Percentiles rank a stretch among this genome's conserved stretches.
Conservation (phyloP, 1,140 invertebrate species). For the Ladona fulva region DNA sequence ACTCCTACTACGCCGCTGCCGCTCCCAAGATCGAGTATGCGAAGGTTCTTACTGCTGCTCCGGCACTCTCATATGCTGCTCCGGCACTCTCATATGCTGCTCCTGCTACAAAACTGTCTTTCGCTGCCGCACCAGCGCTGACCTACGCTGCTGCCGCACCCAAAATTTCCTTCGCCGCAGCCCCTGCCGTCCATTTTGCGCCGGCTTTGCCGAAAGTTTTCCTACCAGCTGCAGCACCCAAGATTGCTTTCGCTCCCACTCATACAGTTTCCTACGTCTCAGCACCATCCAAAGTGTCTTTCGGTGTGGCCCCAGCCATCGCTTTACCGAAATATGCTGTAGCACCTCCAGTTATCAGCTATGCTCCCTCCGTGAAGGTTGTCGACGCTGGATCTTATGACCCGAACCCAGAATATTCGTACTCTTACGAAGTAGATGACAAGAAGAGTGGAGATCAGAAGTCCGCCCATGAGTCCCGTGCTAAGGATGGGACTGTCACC, state of each 20-base stretch:
- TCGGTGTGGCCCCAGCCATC: not conserved
- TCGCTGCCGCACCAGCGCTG: not conserved
- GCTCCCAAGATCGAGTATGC: not conserved
- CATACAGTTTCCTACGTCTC: not conserved
- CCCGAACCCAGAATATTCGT: conserved; percentile 18
- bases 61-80: not conserved
- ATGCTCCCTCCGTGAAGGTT: not conserved
- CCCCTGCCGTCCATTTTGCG: not conserved
- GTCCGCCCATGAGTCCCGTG: conserved; percentile 23
- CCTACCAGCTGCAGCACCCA: not conserved
- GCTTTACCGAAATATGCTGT: not conserved
- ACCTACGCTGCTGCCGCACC: not conserved
- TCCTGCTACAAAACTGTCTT: not conserved
- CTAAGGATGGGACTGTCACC: conserved; percentile 27
- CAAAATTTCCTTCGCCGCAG: not conserved
- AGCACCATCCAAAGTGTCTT: not conserved
- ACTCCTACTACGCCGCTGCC: not conserved
- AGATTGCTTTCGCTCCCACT: not conserved
- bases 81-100: not conserved
- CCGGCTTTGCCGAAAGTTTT: too few species aligned
- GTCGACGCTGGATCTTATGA: not conserved
- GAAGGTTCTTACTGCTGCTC: not conserved
- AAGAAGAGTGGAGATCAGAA: conserved; percentile 19
- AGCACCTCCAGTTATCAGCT: not conserved
- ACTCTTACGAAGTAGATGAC: conserved; percentile 22